Percentiles rank a stretch among this genome's conserved stretches.
Conservation (phyloP, 1,140 invertebrate genomes). For the Camponotus pennsylvanicus region DNA sequence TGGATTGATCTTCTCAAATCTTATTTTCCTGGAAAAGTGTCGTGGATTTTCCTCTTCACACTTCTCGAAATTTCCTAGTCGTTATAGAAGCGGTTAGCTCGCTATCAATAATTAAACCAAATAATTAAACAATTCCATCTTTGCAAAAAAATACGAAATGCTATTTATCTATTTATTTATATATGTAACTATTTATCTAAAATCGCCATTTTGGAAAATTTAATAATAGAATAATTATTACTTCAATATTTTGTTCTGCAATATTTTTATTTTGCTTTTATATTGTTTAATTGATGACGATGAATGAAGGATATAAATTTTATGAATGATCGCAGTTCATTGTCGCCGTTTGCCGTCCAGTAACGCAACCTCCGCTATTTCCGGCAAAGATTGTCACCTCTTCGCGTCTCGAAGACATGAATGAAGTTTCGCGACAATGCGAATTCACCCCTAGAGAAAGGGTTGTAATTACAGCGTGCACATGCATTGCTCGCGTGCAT, state of each 20-base stretch:
- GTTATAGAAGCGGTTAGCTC: conserved; percentile 5
- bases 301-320: neutral
- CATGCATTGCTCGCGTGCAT: conserved; percentile 75
- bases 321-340: conserved; percentile 28
- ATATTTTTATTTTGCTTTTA: neutral
- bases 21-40: conserved; percentile 80
- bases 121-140: conserved; percentile 13
- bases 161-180: neutral
- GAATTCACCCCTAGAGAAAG: conserved; percentile 69
- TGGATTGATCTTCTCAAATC: conserved; percentile 77
- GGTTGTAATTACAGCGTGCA: conserved; percentile 76
- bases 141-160: neutral
- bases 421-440: conserved; percentile 76
- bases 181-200: neutral
- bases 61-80: conserved; percentile 38
- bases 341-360: conserved; percentile 40
- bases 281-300: neutral
- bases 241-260: neutral
- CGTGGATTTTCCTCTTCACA: conserved; percentile 39
- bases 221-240: neutral
- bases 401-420: conserved; percentile 62
- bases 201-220: neutral
- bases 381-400: conserved; percentile 64
- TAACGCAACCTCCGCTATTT: conserved; percentile 45
- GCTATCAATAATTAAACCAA: conserved; percentile 32